These are phyloP conservation scores for Caerostris extrusa DNA, from an alignment of 1,140 invertebrate genomes.

Conservation along the genomic window DNA sequence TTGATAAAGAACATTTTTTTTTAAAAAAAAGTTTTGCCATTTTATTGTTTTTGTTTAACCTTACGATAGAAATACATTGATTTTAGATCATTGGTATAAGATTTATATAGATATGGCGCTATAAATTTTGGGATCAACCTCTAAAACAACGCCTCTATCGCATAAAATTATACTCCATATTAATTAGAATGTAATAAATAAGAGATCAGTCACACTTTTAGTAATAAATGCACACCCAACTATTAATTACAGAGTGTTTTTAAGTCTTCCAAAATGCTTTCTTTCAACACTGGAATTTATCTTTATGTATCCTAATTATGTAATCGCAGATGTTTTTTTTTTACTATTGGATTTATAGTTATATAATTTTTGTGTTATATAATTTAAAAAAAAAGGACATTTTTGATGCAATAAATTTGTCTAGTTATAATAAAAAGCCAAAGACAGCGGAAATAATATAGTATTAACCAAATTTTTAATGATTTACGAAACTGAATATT, in stretches of 20 bases:
- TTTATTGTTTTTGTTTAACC: neutral
- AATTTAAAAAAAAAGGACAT: too few species aligned
- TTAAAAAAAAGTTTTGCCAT: neutral
- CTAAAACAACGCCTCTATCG: constrained; percentile 10
- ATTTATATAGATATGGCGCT: neutral
- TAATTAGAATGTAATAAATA: neutral
- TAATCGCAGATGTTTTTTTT: too few species aligned
- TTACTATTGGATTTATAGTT: too few species aligned
- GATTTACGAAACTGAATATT: too few species aligned
- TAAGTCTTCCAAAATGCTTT: neutral
- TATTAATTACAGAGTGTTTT: constrained; percentile 8
- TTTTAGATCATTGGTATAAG: neutral
- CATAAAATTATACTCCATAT: too few species aligned
- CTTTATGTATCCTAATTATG: neutral
- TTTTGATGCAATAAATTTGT: too few species aligned
- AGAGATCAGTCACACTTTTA: neutral
- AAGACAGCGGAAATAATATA: too few species aligned
- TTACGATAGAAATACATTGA: neutral
- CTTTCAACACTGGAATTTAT: neutral
- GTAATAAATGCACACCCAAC: neutral
- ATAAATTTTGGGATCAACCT: neutral
- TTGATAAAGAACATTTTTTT: too few species aligned
- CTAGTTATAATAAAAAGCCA: too few species aligned
- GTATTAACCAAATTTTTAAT: too few species aligned
- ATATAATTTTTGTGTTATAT: too few species aligned